Evolutionary conservation across 2,113 vertebrate species (phyloP).

Genomic region (Clupea harengus): DNA sequence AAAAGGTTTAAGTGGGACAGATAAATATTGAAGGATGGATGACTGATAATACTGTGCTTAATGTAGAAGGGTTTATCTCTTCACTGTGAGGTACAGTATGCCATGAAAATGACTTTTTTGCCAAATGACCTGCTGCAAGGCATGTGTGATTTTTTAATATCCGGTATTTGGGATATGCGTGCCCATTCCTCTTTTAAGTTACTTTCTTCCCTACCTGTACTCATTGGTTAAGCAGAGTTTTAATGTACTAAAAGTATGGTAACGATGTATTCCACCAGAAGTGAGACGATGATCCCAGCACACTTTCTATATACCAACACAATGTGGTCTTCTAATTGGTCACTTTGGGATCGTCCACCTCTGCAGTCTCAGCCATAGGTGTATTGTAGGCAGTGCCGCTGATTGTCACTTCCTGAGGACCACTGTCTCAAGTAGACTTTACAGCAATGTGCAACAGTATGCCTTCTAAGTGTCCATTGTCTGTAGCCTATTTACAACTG

Average conservation of each 20-base stretch:
- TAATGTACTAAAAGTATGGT: not conserved
- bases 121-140: slow-evolving; percentile 63
- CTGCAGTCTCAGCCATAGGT: not conserved
- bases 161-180: slow-evolving; percentile 51
- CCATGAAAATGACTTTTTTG: slow-evolving; percentile 66
- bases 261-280: not conserved
- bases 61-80: slow-evolving; percentile 65
- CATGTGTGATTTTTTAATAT: slow-evolving; percentile 14
- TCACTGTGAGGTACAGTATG: slow-evolving; percentile 75
- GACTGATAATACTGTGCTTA: slow-evolving; percentile 34
- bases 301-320: not conserved
- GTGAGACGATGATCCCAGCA: not conserved
- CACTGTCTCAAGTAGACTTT: not conserved
- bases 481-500: not conserved
- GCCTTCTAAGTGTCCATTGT: not conserved
- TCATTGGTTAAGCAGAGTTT: not conserved
- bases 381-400: slow-evolving; percentile 45
- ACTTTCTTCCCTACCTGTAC: slow-evolving; percentile 31
- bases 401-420: not conserved
- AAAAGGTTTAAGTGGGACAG: slow-evolving; percentile 14
- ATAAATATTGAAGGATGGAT: slow-evolving; percentile 58
- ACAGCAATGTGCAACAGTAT: slow-evolving; percentile 15
- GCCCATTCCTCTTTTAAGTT: slow-evolving; percentile 56
- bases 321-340: not conserved
- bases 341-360: not conserved